phyloP scores from a whole-genome alignment of 2,797 vertebrate species.

The Manis javanica region DNA sequence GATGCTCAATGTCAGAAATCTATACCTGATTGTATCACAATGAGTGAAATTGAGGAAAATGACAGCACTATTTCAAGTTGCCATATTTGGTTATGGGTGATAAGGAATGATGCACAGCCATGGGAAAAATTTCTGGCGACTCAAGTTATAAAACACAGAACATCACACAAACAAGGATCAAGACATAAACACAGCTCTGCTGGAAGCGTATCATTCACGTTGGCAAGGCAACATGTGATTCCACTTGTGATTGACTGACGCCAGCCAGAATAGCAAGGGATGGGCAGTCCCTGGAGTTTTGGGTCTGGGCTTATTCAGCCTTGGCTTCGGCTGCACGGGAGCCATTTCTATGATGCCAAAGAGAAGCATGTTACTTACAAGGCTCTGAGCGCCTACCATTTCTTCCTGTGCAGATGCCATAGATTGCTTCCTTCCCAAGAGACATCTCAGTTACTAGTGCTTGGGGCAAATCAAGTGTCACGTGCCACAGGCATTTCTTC shows the following conservation, averaged over 20 bases:
- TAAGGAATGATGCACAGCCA: constrained; percentile 67
- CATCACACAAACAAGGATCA: constrained; percentile 72
- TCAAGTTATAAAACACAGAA: constrained; percentile 75
- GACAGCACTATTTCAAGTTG: constrained; percentile 86
- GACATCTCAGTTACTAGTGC: background rate
- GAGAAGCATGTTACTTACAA: background rate
- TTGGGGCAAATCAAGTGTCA: constrained; percentile 19
- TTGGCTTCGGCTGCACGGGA: background rate
- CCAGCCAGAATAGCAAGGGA: constrained; percentile 55
- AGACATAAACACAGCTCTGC: constrained; percentile 59
- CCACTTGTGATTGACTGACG: constrained; percentile 34
- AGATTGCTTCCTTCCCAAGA: constrained; percentile 39
- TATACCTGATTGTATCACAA: constrained; percentile 92
- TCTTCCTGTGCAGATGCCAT: background rate
- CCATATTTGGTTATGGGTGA: constrained; percentile 85
- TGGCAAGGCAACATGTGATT: constrained; percentile 77
- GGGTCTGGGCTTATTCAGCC: background rate
- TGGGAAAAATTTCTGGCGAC: constrained; percentile 74
- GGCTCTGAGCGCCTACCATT: background rate
- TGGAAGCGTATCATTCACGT: constrained; percentile 69
- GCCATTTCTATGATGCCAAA: background rate
- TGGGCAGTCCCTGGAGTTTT: background rate
- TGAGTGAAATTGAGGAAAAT: constrained; percentile 88
- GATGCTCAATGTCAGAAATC: constrained; percentile 87
- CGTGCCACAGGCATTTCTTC: background rate